Evolutionary conservation across 2,113 vertebrate genomes (phyloP).

Genomic region (Paraplagusia blochii): DNA sequence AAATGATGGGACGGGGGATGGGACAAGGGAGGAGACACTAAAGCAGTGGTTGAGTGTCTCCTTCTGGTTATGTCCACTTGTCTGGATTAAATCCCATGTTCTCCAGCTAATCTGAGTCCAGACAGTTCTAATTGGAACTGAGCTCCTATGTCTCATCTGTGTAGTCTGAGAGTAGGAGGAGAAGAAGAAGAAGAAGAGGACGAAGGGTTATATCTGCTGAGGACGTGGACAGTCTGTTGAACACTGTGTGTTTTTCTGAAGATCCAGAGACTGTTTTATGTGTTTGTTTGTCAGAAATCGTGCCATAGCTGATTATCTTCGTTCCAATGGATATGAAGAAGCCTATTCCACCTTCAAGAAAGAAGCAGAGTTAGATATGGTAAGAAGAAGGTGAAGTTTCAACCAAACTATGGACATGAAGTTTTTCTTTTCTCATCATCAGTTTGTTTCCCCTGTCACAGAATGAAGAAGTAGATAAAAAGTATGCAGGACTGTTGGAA

Average conservation of each 20-base stretch:
- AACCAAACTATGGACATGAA: no score
- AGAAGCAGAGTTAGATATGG: slow-evolving; percentile 97
- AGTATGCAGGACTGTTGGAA: slow-evolving; percentile 98
- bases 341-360: slow-evolving; percentile 99
- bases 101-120: no score
- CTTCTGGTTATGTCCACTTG: neutral
- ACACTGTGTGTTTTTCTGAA: neutral
- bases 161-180: no score
- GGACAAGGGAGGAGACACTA: slow-evolving; percentile 22
- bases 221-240: no score
- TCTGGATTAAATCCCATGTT: no score
- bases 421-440: neutral
- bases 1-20: slow-evolving; percentile 37
- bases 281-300: slow-evolving; percentile 84
- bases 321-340: slow-evolving; percentile 98
- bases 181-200: no score
- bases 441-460: slow-evolving; percentile 50
- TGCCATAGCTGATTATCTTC: slow-evolving; percentile 99
- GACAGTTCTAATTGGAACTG: no score
- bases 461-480: slow-evolving; percentile 99
- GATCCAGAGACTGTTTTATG: no score
- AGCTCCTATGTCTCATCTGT: no score
- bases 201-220: no score
- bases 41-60: slow-evolving; percentile 16
- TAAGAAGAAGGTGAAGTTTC: slow-evolving; percentile 63